These are phyloP conservation scores for Protobothrops mucrosquamatus DNA, from an alignment of 2,113 vertebrate species.

Conservation along the genomic window DNA sequence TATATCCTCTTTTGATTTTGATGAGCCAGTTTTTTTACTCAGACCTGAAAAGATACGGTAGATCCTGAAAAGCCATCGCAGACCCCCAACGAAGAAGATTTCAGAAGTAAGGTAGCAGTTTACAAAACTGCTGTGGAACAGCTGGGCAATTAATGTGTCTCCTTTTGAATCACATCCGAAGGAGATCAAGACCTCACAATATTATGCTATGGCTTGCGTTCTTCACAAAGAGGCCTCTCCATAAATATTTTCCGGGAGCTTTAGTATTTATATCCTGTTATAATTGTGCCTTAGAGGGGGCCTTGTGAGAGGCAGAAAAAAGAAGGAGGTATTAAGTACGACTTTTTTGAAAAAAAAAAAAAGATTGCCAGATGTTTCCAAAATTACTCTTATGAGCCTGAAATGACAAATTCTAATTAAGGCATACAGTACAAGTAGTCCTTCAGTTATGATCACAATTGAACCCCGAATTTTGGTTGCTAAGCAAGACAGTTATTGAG, in stretches of 20 bases:
- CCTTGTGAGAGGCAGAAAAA: not conserved
- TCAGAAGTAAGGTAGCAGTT: not conserved
- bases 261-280: conserved; percentile 7
- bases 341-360: conserved; percentile 40
- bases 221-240: not conserved
- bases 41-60: not conserved
- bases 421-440: not conserved
- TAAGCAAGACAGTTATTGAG: no score
- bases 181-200: not conserved
- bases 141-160: not conserved
- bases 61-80: not conserved
- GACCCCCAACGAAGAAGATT: not conserved
- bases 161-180: not conserved
- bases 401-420: not conserved
- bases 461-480: no score
- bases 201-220: not conserved
- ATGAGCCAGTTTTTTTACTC: not conserved
- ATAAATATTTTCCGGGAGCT: not conserved
- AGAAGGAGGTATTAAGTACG: not conserved
- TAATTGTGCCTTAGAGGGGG: not conserved
- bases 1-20: not conserved
- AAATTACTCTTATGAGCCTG: not conserved
- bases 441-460: no score
- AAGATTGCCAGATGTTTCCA: not conserved
- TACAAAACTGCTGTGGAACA: not conserved